Conservation (phyloP, 2,888 invertebrate genomes). For the Cataglyphis cursor region DNA sequence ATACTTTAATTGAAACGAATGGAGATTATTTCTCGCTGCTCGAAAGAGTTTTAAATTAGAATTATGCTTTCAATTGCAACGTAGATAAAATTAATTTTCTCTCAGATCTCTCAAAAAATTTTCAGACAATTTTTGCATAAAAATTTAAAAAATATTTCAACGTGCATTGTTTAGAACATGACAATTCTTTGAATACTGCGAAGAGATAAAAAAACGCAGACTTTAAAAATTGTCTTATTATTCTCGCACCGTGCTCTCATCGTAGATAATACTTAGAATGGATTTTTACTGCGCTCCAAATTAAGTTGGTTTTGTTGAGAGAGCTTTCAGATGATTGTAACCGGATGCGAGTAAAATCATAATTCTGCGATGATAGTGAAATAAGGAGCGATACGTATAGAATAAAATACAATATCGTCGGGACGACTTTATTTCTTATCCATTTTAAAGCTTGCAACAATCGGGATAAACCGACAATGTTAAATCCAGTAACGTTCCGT, state of each 20-base stretch:
- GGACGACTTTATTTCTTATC: constrained; percentile 57
- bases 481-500: constrained; percentile 67
- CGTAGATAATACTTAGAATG: constrained; percentile 1
- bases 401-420: constrained; percentile 51
- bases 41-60: constrained; percentile 34
- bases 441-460: constrained; percentile 56
- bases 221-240: constrained; percentile 17
- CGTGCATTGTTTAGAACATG: background rate
- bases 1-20: constrained; percentile 19
- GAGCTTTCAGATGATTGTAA: background rate
- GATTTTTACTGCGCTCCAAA: background rate
- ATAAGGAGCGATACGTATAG: constrained; percentile 19
- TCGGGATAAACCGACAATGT: constrained; percentile 61
- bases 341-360: constrained; percentile 19
- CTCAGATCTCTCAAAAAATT: background rate
- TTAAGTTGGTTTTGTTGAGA: constrained; percentile 10
- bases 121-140: background rate
- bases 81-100: constrained; percentile 18
- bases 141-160: background rate
- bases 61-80: background rate
- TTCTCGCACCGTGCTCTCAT: background rate
- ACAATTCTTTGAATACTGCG: background rate
- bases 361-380: constrained; percentile 15
- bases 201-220: background rate
- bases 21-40: constrained; percentile 2